phyloP scores from a whole-genome alignment of 2,888 invertebrate genomes.

The Drosophila niveifrons region DNA sequence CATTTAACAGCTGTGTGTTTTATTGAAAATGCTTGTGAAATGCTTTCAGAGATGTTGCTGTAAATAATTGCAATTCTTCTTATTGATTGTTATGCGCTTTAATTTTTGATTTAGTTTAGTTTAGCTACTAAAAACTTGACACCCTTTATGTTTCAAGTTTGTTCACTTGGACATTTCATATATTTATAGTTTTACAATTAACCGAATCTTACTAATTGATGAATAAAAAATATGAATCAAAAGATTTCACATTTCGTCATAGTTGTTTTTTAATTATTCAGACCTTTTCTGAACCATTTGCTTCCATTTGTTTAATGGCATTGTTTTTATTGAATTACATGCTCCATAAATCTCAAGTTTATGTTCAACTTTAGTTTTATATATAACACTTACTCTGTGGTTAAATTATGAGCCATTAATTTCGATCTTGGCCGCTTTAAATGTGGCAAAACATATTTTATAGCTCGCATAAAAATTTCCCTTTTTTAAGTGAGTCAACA shows the following conservation, averaged over 20 bases:
- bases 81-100: not conserved
- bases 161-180: too few species aligned
- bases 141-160: too few species aligned
- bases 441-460: constrained; percentile 65
- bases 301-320: not conserved
- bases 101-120: not conserved
- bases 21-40: not conserved
- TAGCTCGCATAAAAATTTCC: constrained; percentile 48
- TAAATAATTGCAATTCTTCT: not conserved
- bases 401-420: constrained; percentile 23
- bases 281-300: not conserved
- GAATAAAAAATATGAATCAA: too few species aligned
- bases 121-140: too few species aligned
- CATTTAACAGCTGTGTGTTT: not conserved
- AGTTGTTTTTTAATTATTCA: not conserved
- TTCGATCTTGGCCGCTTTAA: constrained; percentile 34
- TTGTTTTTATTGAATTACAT: not conserved
- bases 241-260: not conserved
- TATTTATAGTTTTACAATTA: too few species aligned
- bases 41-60: not conserved
- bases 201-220: too few species aligned
- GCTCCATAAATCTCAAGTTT: constrained; percentile 16
- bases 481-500: constrained; percentile 49
- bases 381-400: constrained; percentile 35
- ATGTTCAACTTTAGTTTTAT: constrained; percentile 10